Conservation (phyloP, 2,888 invertebrate species). For the Lomographa bimaculata region DNA sequence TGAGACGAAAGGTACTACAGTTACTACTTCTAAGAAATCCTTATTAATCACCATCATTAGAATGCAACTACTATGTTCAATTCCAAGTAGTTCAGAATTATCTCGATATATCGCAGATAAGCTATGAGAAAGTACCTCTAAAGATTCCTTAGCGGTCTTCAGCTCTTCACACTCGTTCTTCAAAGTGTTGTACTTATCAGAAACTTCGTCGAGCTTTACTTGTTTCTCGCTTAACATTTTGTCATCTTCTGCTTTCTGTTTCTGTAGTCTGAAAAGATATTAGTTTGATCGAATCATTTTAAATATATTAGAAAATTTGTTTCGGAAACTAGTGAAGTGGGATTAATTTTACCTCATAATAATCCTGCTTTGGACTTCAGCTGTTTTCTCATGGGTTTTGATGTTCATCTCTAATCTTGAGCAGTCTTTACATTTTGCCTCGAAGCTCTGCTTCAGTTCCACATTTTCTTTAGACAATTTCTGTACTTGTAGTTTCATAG, state of each 20-base stretch:
- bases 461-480: slow-evolving; percentile 57
- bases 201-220: slow-evolving; percentile 56
- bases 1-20: too few relatives aligned
- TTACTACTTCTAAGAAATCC: too few relatives aligned
- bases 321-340: background rate
- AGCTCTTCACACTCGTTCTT: slow-evolving; percentile 59
- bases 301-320: too few relatives aligned
- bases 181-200: slow-evolving; percentile 48
- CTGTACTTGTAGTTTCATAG: slow-evolving; percentile 56
- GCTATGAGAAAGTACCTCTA: too few relatives aligned
- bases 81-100: too few relatives aligned
- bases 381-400: slow-evolving; percentile 71
- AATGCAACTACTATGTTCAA: too few relatives aligned
- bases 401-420: slow-evolving; percentile 62
- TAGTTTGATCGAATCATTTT: too few relatives aligned
- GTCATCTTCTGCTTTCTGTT: slow-evolving; percentile 62
- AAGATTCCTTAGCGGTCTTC: slow-evolving; percentile 45
- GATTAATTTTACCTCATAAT: slow-evolving; percentile 58
- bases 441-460: slow-evolving; percentile 54
- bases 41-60: too few relatives aligned
- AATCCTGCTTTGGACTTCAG: slow-evolving; percentile 68
- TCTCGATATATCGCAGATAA: too few relatives aligned
- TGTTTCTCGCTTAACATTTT: slow-evolving; percentile 52
- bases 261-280: slow-evolving; percentile 50
- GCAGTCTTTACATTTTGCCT: slow-evolving; percentile 58